These are phyloP conservation scores for Cydia strobilella DNA, from an alignment of 1,140 invertebrate genomes.

Conservation along the genomic window DNA sequence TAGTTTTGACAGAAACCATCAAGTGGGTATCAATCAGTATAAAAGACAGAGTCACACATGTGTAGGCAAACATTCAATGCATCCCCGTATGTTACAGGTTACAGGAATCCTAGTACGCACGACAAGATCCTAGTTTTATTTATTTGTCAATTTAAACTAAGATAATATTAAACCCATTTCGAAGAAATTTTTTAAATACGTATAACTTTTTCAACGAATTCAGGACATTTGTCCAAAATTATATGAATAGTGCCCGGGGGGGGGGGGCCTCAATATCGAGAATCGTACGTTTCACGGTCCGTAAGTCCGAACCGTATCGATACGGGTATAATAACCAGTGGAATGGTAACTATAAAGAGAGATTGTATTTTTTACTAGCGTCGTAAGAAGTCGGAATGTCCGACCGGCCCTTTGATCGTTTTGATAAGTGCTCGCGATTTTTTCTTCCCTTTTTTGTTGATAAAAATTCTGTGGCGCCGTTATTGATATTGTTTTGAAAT, in stretches of 20 bases:
- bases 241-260: slow-evolving; percentile 43
- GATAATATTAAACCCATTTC: no score
- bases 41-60: no score
- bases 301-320: slow-evolving; percentile 72
- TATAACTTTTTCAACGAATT: slow-evolving; percentile 24
- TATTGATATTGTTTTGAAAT: slow-evolving; percentile 51
- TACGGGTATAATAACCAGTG: slow-evolving; percentile 78
- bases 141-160: neutral
- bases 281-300: slow-evolving; percentile 73
- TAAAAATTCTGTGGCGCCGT: slow-evolving; percentile 59
- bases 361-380: slow-evolving; percentile 80
- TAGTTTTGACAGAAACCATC: neutral
- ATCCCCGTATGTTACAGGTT: no score
- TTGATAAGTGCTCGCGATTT: slow-evolving; percentile 75
- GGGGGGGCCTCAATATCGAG: slow-evolving; percentile 63
- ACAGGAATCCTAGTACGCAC: no score
- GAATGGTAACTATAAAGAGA: slow-evolving; percentile 79
- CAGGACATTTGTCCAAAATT: slow-evolving; percentile 49
- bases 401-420: slow-evolving; percentile 76
- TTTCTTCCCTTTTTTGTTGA: slow-evolving; percentile 54
- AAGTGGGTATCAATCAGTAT: neutral
- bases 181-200: neutral
- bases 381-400: slow-evolving; percentile 78
- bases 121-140: no score
- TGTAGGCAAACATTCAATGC: no score